phyloP scores from a whole-genome alignment of 2,888 invertebrate species.

The Ochropleura leucogaster region DNA sequence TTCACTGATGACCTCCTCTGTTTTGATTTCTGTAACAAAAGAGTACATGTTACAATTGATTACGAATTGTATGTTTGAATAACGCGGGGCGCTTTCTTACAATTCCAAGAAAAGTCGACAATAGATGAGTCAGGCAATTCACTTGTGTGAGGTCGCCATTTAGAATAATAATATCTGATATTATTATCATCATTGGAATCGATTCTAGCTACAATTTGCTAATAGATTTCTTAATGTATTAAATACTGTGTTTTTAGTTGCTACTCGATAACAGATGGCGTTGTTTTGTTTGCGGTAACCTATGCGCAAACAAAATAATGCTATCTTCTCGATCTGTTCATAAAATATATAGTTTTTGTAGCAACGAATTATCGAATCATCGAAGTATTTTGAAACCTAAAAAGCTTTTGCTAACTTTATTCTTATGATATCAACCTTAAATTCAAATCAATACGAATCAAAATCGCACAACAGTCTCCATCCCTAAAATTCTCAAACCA shows the following conservation, averaged over 20 bases:
- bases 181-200: slow-evolving; percentile 77
- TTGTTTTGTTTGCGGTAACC: slow-evolving; percentile 40
- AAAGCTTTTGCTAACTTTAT: slow-evolving; percentile 34
- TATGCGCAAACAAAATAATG: slow-evolving; percentile 12
- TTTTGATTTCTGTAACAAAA: slow-evolving; percentile 90
- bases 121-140: slow-evolving; percentile 88
- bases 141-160: slow-evolving; percentile 76
- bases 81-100: slow-evolving; percentile 85
- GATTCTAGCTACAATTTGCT: slow-evolving; percentile 78
- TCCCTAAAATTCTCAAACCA: slow-evolving; percentile 65
- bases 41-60: slow-evolving; percentile 84
- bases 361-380: slow-evolving; percentile 34
- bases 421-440: slow-evolving; percentile 30
- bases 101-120: slow-evolving; percentile 89
- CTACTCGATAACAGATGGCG: slow-evolving; percentile 78
- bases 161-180: slow-evolving; percentile 83
- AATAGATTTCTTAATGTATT: slow-evolving; percentile 76
- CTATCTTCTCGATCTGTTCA: slow-evolving; percentile 21
- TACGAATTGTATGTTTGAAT: slow-evolving; percentile 84
- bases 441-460: slow-evolving; percentile 16
- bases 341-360: slow-evolving; percentile 31
- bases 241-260: slow-evolving; percentile 42
- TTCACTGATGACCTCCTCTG: slow-evolving; percentile 86
- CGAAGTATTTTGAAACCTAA: slow-evolving; percentile 36
- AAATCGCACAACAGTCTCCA: slow-evolving; percentile 52